Conservation (phyloP, 92 coral and sea anemone species). For the Zoanthus gigantus region DNA sequence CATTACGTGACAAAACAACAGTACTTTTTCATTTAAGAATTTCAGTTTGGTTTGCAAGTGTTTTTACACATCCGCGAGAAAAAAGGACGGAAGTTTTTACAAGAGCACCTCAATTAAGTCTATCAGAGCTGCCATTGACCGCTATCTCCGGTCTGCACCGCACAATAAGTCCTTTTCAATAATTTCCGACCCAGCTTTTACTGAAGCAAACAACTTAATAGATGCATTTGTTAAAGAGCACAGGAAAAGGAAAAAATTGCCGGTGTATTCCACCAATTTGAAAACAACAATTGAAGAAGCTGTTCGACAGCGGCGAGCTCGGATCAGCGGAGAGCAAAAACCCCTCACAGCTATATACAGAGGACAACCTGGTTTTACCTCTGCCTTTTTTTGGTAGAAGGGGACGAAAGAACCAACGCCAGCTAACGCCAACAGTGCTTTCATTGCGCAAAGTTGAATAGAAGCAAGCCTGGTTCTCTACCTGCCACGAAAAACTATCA, state of each 20-base stretch:
- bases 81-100: not conserved
- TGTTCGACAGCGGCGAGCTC: slow-evolving; percentile 62
- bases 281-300: slow-evolving; percentile 58
- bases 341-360: slow-evolving; percentile 51
- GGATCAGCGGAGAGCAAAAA: slow-evolving; percentile 71
- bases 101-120: not conserved
- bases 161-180: not conserved
- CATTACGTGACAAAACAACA: not conserved
- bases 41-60: not conserved
- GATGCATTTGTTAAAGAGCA: not conserved
- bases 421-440: slow-evolving; percentile 39
- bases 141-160: not conserved
- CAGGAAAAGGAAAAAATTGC: slow-evolving; percentile 52
- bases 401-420: slow-evolving; percentile 52
- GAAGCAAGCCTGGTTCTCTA: slow-evolving; percentile 3
- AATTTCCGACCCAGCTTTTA: too few relatives aligned
- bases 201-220: too few relatives aligned
- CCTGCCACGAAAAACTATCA: slow-evolving; percentile 60
- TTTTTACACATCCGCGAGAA: not conserved
- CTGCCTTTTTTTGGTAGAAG: slow-evolving; percentile 44
- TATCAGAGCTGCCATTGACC: not conserved
- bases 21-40: not conserved
- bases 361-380: not conserved
- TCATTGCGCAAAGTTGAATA: slow-evolving; percentile 33
- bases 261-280: slow-evolving; percentile 68